These are phyloP conservation scores for Corythornis madagascariensis DNA, from an alignment of 2,113 vertebrate species.

Conservation along the genomic window DNA sequence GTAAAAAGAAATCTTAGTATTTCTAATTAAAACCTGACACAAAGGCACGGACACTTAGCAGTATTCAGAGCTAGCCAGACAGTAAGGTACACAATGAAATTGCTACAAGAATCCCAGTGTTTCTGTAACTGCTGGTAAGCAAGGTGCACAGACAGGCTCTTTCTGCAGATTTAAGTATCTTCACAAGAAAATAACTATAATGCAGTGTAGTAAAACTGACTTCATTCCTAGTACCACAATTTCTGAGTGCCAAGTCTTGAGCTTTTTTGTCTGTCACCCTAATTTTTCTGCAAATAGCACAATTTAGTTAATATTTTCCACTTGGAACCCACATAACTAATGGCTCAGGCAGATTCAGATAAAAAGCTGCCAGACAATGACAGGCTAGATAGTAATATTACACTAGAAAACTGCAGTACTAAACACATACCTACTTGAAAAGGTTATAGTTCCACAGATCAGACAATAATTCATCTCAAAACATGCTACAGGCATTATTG, in stretches of 20 bases:
- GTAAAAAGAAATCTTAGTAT: background rate
- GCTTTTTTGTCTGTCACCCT: conserved; percentile 6
- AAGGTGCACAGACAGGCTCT: background rate
- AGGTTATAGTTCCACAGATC: background rate
- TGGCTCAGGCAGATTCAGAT: background rate
- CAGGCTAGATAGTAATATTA: background rate
- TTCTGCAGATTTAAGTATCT: background rate
- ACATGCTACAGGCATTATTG: background rate
- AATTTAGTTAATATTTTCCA: conserved; percentile 42
- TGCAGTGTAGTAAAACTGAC: background rate
- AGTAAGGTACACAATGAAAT: background rate
- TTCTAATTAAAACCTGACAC: background rate
- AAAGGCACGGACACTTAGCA: background rate
- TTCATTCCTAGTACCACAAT: background rate
- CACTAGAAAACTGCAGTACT: background rate
- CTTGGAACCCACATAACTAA: background rate
- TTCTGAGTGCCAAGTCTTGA: background rate
- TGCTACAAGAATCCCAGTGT: background rate
- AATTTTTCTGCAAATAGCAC: conserved; percentile 23
- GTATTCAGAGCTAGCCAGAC: background rate
- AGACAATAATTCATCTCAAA: background rate
- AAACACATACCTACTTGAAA: background rate
- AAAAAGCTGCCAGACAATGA: background rate
- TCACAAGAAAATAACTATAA: background rate
- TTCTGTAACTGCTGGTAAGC: background rate